Percentiles rank a stretch among this genome's conserved stretches.
These are phyloP conservation scores for Virgularia gustaviana DNA, from an alignment of 92 coral and sea anemone species.

Conservation along the genomic window DNA sequence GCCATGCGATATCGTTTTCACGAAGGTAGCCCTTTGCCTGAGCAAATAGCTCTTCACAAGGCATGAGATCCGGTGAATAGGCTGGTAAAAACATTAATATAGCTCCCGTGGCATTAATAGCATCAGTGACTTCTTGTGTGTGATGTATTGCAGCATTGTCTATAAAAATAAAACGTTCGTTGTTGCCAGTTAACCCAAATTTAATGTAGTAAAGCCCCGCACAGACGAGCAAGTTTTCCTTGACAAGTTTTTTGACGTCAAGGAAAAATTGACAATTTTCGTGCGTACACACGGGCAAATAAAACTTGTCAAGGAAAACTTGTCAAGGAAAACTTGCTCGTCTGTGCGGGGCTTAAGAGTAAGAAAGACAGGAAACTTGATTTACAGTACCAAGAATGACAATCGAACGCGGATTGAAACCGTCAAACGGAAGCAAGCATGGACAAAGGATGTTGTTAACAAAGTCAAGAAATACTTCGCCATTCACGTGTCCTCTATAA, in stretches of 20 bases:
- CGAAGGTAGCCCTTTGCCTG: slow-evolving; percentile 30
- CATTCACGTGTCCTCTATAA: slow-evolving; percentile 40
- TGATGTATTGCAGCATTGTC: slow-evolving; percentile 46
- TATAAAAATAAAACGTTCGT: not conserved
- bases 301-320: no score
- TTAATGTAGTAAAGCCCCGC: no score
- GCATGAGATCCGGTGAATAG: slow-evolving; percentile 47
- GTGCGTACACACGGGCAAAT: no score
- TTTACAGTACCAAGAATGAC: slow-evolving; percentile 60
- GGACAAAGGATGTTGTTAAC: slow-evolving; percentile 48
- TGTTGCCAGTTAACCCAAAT: no score
- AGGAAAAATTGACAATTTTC: no score
- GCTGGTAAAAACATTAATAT: slow-evolving; percentile 44
- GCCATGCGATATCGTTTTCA: slow-evolving; percentile 51
- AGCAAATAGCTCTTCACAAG: slow-evolving; percentile 46
- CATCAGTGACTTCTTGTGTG: slow-evolving; percentile 15
- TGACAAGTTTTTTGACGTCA: no score
- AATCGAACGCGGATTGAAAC: slow-evolving; percentile 55
- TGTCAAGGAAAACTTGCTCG: no score
- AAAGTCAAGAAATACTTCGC: slow-evolving; percentile 32
- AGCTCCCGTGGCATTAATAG: slow-evolving; percentile 43
- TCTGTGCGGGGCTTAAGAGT: no score
- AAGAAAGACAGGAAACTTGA: no score
- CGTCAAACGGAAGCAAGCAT: slow-evolving; percentile 52
- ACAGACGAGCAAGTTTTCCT: no score